Evolutionary conservation across 2,888 invertebrate genomes (phyloP).

Genomic region (Ariolimax columbianus): DNA sequence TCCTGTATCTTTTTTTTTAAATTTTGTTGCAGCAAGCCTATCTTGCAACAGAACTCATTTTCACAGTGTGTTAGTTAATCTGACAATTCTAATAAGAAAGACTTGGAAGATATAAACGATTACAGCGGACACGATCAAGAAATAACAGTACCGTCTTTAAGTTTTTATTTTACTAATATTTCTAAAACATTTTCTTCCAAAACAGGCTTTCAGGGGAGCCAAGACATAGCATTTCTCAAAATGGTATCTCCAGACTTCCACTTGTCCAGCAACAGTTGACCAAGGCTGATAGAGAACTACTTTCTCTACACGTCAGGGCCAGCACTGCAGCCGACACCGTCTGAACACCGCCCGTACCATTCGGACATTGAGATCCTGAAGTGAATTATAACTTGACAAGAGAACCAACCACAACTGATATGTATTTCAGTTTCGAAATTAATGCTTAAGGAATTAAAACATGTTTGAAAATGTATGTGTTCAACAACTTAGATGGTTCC

Average conservation of each 20-base stretch:
- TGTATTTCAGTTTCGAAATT: too few relatives aligned
- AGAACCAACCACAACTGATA: too few relatives aligned
- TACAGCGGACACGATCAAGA: too few relatives aligned
- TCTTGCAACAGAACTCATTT: background rate
- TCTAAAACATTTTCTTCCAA: background rate
- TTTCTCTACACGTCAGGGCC: conserved; percentile 43
- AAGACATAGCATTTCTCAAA: conserved; percentile 6
- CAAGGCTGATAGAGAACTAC: conserved; percentile 51
- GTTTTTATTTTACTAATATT: too few relatives aligned
- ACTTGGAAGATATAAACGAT: too few relatives aligned
- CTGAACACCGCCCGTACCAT: background rate
- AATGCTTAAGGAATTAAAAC: too few relatives aligned
- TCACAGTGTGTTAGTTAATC: background rate
- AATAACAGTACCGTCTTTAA: too few relatives aligned
- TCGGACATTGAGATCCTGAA: background rate
- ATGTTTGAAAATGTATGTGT: too few relatives aligned
- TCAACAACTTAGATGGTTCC: too few relatives aligned
- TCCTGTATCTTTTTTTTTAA: too few relatives aligned
- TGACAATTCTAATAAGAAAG: too few relatives aligned
- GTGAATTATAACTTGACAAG: background rate
- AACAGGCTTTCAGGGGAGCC: conserved; percentile 30
- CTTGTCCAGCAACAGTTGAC: conserved; percentile 54
- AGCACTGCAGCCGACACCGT: conserved; percentile 9
- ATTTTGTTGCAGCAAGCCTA: too few relatives aligned
- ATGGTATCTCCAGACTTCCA: conserved; percentile 27